Base-by-base conservation (phyloP, 2,888 invertebrate genomes). In the Petrolisthes manimaculis region DNA sequence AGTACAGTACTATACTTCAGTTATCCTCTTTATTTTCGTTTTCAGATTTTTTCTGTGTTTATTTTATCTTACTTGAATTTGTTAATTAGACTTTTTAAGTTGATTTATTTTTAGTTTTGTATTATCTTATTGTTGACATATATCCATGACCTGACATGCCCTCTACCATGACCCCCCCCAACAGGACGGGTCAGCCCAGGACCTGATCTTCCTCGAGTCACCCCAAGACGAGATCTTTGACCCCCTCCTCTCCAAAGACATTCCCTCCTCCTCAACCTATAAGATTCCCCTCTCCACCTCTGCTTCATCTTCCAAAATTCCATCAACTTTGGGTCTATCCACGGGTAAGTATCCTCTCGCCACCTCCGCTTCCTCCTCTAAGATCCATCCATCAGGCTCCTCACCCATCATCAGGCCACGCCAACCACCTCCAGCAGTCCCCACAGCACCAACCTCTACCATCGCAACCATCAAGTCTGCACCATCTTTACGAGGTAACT, bases 181-280 rank as follows among this genome's bases (percentile, higher is more conserved):
- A n/a, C 82, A 85, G 83, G 88, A 85, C 53, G 85, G 85, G 21
- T 69, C 83, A n/a, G 18, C 78, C 21, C 86, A 88, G 67, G 91
- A 91, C 71, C 86, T 91, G 24, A 88, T 91, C 79, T 86, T 89
- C 24, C 83, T 91, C 37, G 88, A 88, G 51, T 89, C 89, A 14
- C 91, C 91, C 53, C 89, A 89, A 82, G 91, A 91, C 53, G 90
- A 90, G 71, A 88, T 89, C 69, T 91, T 91, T 81, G 91, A 91
- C 61, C 91, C 91, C 6, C 85, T 91, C 8, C 53, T 89, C 74
- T 74, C 82, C 71, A 91, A 91, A 75, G 88, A 88, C 54, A 69
- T 91, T 21, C 86, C 89, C 69, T 81, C 81, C 61, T 37, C n/a
- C n/a, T 6, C 69, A 14, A 0, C 6, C 51, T 37, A 37, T 51